Percentiles rank a stretch among this genome's conserved stretches.
Conservation (phyloP, 2,797 vertebrate species). For the Choloepus didactylus region DNA sequence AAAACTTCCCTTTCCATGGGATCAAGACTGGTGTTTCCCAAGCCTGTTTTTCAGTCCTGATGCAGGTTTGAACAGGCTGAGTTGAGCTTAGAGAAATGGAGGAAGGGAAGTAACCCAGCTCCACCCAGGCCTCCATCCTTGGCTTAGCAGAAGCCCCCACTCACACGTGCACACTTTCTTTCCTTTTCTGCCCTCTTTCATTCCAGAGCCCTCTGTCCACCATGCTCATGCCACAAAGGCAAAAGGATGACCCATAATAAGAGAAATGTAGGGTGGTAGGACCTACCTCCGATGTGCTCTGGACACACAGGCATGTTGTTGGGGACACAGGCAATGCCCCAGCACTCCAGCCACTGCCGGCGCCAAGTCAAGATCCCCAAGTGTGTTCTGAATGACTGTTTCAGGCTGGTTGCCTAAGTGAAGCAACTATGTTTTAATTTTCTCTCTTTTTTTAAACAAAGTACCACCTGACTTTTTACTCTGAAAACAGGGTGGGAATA, state of each 20-base stretch:
- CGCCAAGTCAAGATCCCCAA: background rate
- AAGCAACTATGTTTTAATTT: background rate
- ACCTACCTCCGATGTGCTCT: too few species aligned
- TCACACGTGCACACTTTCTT: rapidly evolving
- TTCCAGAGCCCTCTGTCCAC: background rate
- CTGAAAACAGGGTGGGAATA: conserved; percentile 36
- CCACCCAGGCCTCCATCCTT: background rate
- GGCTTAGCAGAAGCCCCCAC: background rate
- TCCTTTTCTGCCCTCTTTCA: background rate
- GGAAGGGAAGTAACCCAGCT: background rate
- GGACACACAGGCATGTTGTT: background rate
- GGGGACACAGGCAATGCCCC: background rate
- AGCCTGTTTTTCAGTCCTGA: background rate
- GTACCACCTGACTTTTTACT: conserved; percentile 57
- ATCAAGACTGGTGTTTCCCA: background rate
- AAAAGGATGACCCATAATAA: background rate
- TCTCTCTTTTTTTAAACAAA: conserved; percentile 36
- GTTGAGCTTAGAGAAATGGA: background rate
- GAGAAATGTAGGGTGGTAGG: background rate
- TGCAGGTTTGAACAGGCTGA: background rate
- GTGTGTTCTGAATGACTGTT: background rate
- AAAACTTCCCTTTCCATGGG: background rate
- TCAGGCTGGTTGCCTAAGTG: background rate
- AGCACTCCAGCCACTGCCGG: background rate
- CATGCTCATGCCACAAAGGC: background rate